Percentiles rank a stretch among this genome's conserved stretches.
Evolutionary conservation across 2,888 invertebrate genomes (phyloP).

Genomic region (Pachydiplax longipennis): DNA sequence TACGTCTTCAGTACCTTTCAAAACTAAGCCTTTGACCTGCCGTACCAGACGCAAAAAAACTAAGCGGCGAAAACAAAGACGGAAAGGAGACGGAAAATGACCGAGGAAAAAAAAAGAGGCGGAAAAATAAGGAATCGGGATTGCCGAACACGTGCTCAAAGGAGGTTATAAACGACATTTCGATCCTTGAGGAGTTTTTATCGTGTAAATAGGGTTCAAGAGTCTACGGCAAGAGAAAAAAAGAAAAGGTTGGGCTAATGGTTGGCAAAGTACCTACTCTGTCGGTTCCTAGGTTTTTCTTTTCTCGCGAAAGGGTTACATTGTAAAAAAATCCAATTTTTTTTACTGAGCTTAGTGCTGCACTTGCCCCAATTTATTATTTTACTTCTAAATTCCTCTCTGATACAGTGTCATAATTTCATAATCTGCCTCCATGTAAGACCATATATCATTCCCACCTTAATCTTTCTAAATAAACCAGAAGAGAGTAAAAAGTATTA

Average conservation of each 20-base stretch:
- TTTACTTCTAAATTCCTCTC: too few species aligned
- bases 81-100: slow-evolving; percentile 2
- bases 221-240: background rate
- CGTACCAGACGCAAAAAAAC: background rate
- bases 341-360: too few species aligned
- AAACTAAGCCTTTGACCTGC: background rate
- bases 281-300: background rate
- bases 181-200: background rate
- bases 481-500: too few species aligned
- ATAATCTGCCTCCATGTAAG: too few species aligned
- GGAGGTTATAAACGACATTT: background rate
- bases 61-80: background rate
- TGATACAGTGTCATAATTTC: too few species aligned
- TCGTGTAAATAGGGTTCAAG: background rate
- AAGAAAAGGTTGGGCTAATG: background rate
- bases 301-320: background rate
- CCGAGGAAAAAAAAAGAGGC: background rate
- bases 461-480: too few species aligned
- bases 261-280: background rate
- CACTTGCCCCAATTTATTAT: background rate
- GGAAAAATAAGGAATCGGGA: slow-evolving; percentile 3
- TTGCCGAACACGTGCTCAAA: slow-evolving; percentile 35
- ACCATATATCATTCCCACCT: too few species aligned
- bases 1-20: too few species aligned
- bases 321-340: background rate